A percentile compares a stretch with the other conserved stretches of the same genome.
Conservation (phyloP, 2,113 vertebrate genomes). For the Spheniscus mendiculus region DNA sequence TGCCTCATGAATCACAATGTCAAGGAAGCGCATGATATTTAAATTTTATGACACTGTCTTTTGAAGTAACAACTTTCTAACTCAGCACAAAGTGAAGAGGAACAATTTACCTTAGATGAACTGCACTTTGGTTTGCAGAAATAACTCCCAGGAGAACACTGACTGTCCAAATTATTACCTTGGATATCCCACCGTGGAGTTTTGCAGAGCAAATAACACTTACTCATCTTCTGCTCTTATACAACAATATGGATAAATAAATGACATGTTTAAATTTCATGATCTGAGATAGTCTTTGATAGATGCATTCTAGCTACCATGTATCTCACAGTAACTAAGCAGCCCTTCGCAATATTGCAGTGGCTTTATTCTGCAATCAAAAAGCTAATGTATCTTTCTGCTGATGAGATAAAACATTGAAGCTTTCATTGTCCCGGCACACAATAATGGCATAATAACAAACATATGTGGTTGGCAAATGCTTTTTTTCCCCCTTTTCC, state of each 20-base stretch:
- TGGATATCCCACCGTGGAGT: background rate
- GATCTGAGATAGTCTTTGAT: background rate
- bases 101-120: constrained; percentile 40
- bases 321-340: background rate
- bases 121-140: constrained; percentile 18
- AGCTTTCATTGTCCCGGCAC: background rate
- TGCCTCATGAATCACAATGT: constrained; percentile 35
- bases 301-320: background rate
- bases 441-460: background rate
- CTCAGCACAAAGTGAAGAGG: constrained; percentile 19
- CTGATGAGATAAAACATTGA: background rate
- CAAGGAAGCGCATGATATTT: constrained; percentile 46
- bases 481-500: background rate
- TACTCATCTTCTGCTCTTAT: background rate
- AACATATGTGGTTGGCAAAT: background rate
- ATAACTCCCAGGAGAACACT: constrained; percentile 20
- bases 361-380: background rate
- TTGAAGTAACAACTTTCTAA: constrained; percentile 30
- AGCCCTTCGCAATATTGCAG: background rate
- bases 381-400: background rate
- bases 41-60: constrained; percentile 48
- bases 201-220: constrained; percentile 25
- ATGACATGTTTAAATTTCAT: background rate
- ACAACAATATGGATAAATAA: constrained; percentile 1
- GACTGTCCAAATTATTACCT: constrained; percentile 14